A percentile compares a stretch with the other conserved stretches of the same genome.
Conservation (phyloP, 1,140 invertebrate genomes). For the Bilobella aurantiaca region DNA sequence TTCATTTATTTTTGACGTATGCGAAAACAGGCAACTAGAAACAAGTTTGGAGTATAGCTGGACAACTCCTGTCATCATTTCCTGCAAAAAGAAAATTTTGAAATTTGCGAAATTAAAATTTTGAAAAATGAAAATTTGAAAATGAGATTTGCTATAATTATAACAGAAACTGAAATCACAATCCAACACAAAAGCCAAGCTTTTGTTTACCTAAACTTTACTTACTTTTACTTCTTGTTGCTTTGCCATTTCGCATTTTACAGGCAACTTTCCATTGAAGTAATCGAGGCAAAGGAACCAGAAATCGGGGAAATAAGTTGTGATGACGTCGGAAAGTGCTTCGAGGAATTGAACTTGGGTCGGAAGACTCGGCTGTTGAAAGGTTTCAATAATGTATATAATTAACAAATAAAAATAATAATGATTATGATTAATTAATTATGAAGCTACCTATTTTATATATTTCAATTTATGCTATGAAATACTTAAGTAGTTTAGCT, state of each 20-base stretch:
- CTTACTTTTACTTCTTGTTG: constrained; percentile 59
- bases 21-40: constrained; percentile 20
- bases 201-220: constrained; percentile 11
- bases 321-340: constrained; percentile 57
- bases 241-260: constrained; percentile 56
- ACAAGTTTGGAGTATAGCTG: constrained; percentile 52
- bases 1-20: neutral
- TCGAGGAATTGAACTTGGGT: constrained; percentile 57
- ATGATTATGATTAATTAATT: too few species aligned
- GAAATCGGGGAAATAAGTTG: constrained; percentile 64
- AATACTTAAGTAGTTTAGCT: neutral
- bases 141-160: too few species aligned
- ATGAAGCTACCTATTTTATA: neutral
- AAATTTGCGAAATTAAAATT: too few species aligned
- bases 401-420: too few species aligned
- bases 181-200: too few species aligned
- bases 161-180: too few species aligned
- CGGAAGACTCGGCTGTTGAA: constrained; percentile 24
- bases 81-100: constrained; percentile 41
- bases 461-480: neutral
- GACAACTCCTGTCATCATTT: constrained; percentile 56
- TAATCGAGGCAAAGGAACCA: constrained; percentile 84
- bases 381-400: too few species aligned
- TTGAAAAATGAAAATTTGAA: too few species aligned
- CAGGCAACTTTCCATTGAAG: constrained; percentile 69